phyloP scores from a whole-genome alignment of 92 coral and sea anemone genomes.

The Plumapathes pennacea region DNA sequence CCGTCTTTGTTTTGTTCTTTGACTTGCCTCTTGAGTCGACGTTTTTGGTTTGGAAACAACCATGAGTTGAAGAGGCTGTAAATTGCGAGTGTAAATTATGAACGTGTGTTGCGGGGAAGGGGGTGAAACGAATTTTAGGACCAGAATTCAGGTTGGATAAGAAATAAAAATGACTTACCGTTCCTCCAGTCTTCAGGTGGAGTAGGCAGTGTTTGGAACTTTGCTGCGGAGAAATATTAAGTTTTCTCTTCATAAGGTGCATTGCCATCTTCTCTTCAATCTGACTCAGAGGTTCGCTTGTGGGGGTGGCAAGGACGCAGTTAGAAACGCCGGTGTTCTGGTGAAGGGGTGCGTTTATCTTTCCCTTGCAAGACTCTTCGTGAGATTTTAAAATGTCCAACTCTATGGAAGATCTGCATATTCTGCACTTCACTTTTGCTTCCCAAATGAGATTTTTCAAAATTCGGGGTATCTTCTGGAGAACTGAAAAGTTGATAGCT shows the following conservation, averaged over 20 bases:
- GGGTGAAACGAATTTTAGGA: too few relatives aligned
- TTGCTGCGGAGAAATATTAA: too few relatives aligned
- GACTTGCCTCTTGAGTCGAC: background rate
- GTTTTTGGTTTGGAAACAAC: background rate
- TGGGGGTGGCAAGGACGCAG: background rate
- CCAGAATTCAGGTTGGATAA: background rate
- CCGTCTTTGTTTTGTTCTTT: background rate
- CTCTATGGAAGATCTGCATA: background rate
- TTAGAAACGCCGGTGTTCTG: too few relatives aligned
- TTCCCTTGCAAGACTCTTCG: background rate
- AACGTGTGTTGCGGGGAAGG: background rate
- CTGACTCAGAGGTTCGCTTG: background rate
- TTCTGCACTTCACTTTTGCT: background rate
- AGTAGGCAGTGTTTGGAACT: background rate
- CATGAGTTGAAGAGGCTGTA: constrained; percentile 8
- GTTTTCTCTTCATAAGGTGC: constrained; percentile 2
- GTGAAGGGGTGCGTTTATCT: too few relatives aligned
- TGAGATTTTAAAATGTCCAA: background rate
- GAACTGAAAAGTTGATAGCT: background rate
- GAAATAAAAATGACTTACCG: constrained; percentile 1
- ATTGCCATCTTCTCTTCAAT: constrained; percentile 2
- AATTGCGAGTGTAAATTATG: background rate
- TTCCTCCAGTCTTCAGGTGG: constrained; percentile 12
- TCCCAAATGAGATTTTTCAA: background rate
- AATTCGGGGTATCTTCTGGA: background rate